Evolutionary conservation across 2,113 vertebrate genomes (phyloP).

Genomic region (Albula goreensis): DNA sequence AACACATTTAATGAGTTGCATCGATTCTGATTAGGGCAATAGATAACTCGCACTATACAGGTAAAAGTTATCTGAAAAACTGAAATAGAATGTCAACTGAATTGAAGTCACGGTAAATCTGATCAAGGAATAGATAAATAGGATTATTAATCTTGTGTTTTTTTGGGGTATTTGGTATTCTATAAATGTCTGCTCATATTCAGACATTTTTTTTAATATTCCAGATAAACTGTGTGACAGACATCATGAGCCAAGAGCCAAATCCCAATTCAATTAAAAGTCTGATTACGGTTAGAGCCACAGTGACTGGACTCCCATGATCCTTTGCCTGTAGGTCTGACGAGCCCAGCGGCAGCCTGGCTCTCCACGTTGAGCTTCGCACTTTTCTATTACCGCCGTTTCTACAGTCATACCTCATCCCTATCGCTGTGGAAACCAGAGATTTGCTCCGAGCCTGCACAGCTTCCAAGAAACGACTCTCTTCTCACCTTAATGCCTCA

Average conservation of each 20-base stretch:
- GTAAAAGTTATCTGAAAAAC: constrained; percentile 42
- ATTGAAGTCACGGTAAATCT: constrained; percentile 48
- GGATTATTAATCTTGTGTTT: neutral
- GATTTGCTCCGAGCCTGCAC: neutral
- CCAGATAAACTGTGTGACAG: neutral
- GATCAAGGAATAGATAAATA: constrained; percentile 16
- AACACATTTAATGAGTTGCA: constrained; percentile 62
- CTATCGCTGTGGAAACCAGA: neutral
- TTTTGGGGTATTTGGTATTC: neutral
- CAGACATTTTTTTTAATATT: neutral
- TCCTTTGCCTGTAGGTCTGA: neutral
- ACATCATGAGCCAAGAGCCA: neutral
- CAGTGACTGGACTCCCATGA: neutral
- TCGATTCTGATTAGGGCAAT: constrained; percentile 55
- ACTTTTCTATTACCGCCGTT: neutral
- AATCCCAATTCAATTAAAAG: neutral
- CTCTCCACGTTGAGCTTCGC: neutral
- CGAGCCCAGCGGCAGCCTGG: neutral
- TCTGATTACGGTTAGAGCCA: neutral
- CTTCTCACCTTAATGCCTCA: neutral
- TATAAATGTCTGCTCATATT: neutral
- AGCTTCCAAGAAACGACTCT: neutral
- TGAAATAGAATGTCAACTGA: neutral
- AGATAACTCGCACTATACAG: constrained; percentile 42
- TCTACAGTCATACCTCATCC: neutral